Evolutionary conservation across 2,888 invertebrate genomes (phyloP), one percentile per base, ranked within the genome.

Genomic region (Cerceris rybyensis): DNA sequence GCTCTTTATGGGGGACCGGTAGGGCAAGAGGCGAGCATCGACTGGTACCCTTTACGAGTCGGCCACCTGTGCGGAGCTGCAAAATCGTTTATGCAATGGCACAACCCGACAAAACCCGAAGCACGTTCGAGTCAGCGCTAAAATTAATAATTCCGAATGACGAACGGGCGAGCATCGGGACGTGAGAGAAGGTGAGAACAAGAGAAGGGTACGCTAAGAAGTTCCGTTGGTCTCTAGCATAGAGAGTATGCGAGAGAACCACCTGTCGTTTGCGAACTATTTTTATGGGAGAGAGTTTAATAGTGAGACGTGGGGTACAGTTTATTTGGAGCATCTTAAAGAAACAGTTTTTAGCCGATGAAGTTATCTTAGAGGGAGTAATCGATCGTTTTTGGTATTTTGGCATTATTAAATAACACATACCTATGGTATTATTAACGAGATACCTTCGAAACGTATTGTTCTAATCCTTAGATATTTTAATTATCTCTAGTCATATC

Each of bases 121-220:
- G 64, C 82, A 75, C 81, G 78, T 77, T 46, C 80, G 65, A 70
- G 78, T 59, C 68, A 50, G 52, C 63, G 70, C 75, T 82, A 72
- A 83, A 85, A 85, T 85, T 85, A 85, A 81, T 85, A 85, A 85
- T 85, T 74, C 78, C 63, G 42, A 52, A 68, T 80, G 67, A 76
- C 76, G 68, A 72, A 72, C 73, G 81, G 28, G 5, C 43, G 16
- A 17, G 17, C 2, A 16, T 16, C 13, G 11, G 57, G 16, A 57
- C 54, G 16, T 7, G 11, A 13, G 57, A 17, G 42, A 8, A 68
- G 54, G 68, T 61, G 78, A 57, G 64, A 76, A 71, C 64, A 67
- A 43, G 57, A 7, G 16, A 61, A 63, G 9, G 13, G 46, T 39
- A 28, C 14, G n/a, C 50, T 50, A 46, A 42, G 14, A 16, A 28